Conservation (phyloP, 2,888 invertebrate genomes). For the Pandemis cinnamomeana region DNA sequence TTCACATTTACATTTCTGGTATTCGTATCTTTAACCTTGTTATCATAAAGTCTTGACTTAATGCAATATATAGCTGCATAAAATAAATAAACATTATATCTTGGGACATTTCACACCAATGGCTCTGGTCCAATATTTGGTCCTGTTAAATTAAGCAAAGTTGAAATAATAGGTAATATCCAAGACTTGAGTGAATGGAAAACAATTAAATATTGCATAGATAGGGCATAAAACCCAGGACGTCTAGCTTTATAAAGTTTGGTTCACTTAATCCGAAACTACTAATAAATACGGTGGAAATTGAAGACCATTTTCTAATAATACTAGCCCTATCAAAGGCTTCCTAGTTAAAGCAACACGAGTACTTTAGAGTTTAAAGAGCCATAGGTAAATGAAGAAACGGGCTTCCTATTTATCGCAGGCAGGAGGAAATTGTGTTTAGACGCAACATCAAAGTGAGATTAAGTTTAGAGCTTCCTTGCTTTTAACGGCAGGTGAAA, state of each 20-base stretch:
- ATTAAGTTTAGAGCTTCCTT: constrained; percentile 40
- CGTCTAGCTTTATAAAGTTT: too few relatives aligned
- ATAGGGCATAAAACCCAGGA: too few relatives aligned
- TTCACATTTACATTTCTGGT: not conserved
- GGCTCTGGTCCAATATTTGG: too few relatives aligned
- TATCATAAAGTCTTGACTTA: not conserved
- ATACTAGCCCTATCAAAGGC: constrained; percentile 6
- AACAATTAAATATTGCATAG: too few relatives aligned
- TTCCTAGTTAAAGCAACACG: constrained; percentile 10
- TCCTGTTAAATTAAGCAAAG: too few relatives aligned
- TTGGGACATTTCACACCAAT: too few relatives aligned
- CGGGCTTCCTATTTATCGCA: constrained; percentile 45
- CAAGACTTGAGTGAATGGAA: too few relatives aligned
- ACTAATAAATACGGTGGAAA: not conserved
- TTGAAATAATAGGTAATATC: too few relatives aligned
- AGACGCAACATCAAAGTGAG: constrained; percentile 46
- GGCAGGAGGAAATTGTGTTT: constrained; percentile 49
- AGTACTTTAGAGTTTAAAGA: constrained; percentile 22
- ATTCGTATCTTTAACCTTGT: not conserved
- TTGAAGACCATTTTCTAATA: constrained; percentile 1
- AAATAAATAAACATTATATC: too few relatives aligned
- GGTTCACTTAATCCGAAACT: too few relatives aligned
- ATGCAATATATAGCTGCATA: not conserved
- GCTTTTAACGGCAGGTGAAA: constrained; percentile 37
- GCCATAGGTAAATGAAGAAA: constrained; percentile 27